These are phyloP conservation scores for Dusona sp. DNA, from an alignment of 2,888 invertebrate genomes.

Conservation along the genomic window DNA sequence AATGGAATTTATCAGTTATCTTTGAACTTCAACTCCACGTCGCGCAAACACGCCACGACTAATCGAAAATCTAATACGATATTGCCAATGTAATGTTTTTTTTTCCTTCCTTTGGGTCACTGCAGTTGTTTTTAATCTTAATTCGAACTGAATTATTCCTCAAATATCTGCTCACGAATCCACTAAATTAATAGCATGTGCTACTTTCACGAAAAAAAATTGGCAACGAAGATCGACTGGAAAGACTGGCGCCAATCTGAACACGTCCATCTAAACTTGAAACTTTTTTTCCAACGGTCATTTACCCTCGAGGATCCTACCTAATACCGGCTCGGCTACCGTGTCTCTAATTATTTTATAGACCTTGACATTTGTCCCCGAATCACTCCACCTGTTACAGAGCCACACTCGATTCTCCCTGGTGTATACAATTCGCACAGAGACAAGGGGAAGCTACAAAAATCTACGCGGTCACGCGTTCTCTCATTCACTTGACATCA, in stretches of 20 bases:
- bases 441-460: not conserved
- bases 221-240: not conserved
- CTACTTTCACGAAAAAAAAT: not conserved
- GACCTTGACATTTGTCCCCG: slow-evolving; percentile 14
- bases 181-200: not conserved
- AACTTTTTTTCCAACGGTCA: slow-evolving; percentile 1
- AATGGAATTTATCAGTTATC: not conserved
- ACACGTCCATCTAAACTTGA: not conserved
- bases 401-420: not conserved
- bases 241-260: not conserved
- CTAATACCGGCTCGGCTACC: not conserved
- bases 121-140: not conserved
- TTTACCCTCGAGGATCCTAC: not conserved
- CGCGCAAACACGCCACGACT: not conserved
- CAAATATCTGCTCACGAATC: not conserved
- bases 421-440: not conserved
- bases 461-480: not conserved
- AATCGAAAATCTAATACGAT: not conserved
- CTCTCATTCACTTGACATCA: not conserved
- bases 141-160: not conserved
- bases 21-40: not conserved
- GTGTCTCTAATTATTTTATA: not conserved
- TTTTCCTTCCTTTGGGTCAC: not conserved
- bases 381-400: slow-evolving; percentile 4
- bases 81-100: not conserved